Conservation (phyloP, 2,113 vertebrate species). For the Cyphomyrus plagiostoma region DNA sequence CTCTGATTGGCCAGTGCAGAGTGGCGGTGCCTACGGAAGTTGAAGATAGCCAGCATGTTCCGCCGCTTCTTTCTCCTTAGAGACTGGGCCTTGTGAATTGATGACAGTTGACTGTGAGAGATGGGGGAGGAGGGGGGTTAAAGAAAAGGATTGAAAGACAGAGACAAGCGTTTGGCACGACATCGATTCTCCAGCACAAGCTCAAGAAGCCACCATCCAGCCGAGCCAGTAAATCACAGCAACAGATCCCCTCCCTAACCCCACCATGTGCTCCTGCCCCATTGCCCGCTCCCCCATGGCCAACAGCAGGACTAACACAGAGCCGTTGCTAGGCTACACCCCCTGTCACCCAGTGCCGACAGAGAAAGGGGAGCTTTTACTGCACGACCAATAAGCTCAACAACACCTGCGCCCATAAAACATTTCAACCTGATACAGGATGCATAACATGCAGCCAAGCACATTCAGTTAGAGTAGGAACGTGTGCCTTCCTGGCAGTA, state of each 20-base stretch:
- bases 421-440: neutral
- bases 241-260: neutral
- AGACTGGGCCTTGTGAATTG: conserved; percentile 60
- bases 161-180: neutral
- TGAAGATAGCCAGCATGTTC: conserved; percentile 63
- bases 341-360: neutral
- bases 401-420: neutral
- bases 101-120: conserved; percentile 58
- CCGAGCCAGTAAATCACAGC: neutral
- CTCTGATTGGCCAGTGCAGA: conserved; percentile 60
- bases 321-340: conserved; percentile 14
- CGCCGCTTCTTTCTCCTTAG: conserved; percentile 64
- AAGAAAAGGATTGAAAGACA: neutral
- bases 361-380: neutral
- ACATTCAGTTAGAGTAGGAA: neutral
- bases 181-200: neutral
- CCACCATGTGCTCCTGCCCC: neutral
- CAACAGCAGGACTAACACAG: neutral
- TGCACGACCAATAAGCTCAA: neutral
- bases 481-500: neutral
- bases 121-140: neutral
- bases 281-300: neutral
- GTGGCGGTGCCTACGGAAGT: conserved; percentile 66
- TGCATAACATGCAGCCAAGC: neutral
- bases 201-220: neutral